Conservation (phyloP, 2,113 vertebrate species). For the Hemicordylus capensis region DNA sequence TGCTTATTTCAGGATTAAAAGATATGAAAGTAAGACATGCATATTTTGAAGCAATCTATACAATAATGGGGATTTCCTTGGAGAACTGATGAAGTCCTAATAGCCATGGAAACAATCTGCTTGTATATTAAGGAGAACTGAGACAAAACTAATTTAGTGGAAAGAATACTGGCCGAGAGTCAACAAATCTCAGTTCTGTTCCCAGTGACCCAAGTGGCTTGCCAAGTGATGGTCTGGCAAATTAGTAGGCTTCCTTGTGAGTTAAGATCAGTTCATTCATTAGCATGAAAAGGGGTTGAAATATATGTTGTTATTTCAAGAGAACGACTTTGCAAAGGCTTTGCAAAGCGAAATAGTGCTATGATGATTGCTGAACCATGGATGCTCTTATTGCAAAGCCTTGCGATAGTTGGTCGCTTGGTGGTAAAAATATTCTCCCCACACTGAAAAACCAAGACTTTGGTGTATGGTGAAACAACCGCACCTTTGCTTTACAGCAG, state of each 20-base stretch:
- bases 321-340: too few relatives aligned
- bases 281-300: neutral
- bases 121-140: conserved; percentile 9
- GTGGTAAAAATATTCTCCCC: too few relatives aligned
- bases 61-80: neutral
- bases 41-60: neutral
- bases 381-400: too few relatives aligned
- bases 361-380: neutral
- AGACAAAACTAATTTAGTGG: conserved; percentile 15
- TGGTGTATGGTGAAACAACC: too few relatives aligned
- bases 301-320: too few relatives aligned
- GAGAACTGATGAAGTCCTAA: neutral
- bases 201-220: neutral
- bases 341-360: neutral
- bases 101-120: conserved; percentile 7
- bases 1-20: neutral
- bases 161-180: neutral
- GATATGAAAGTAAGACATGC: neutral
- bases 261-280: neutral
- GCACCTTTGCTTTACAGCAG: too few relatives aligned
- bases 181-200: neutral
- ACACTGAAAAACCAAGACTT: too few relatives aligned
- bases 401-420: too few relatives aligned
- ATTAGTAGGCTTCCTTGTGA: neutral
- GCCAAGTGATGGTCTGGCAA: neutral